A percentile compares a stretch with the other conserved stretches of the same genome.
phyloP scores from a whole-genome alignment of 1,140 invertebrate species.

The Nebria ingens region DNA sequence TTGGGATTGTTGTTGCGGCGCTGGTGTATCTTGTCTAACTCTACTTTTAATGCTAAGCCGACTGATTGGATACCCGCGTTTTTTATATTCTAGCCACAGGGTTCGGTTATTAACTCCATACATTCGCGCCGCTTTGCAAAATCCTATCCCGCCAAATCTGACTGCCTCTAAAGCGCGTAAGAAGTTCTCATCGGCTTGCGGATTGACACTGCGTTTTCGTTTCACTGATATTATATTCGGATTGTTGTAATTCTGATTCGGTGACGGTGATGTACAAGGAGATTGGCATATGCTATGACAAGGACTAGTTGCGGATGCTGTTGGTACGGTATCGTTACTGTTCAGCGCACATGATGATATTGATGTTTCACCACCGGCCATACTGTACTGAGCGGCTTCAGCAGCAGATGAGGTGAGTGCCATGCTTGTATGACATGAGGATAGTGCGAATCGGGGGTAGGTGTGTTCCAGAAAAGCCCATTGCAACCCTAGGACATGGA shows the following conservation, averaged over 20 bases:
- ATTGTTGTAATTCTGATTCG: slow-evolving; percentile 25
- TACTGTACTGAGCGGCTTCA: slow-evolving; percentile 21
- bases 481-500: slow-evolving; percentile 52
- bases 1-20: slow-evolving; percentile 34
- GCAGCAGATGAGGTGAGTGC: slow-evolving; percentile 36
- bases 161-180: slow-evolving; percentile 67
- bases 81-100: slow-evolving; percentile 74
- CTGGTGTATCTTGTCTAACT: slow-evolving; percentile 50
- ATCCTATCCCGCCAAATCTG: slow-evolving; percentile 68
- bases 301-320: slow-evolving; percentile 12
- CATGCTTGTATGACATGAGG: slow-evolving; percentile 45
- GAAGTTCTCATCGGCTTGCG: slow-evolving; percentile 69
- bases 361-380: not conserved
- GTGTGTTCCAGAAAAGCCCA: slow-evolving; percentile 59
- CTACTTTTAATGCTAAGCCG: slow-evolving; percentile 60
- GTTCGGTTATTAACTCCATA: slow-evolving; percentile 76
- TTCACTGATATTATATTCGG: slow-evolving; percentile 32
- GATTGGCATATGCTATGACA: slow-evolving; percentile 31
- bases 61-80: slow-evolving; percentile 66
- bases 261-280: slow-evolving; percentile 35
- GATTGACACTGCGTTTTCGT: slow-evolving; percentile 53
- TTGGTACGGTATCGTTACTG: not conserved
- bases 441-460: slow-evolving; percentile 48
- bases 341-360: slow-evolving; percentile 25
- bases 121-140: slow-evolving; percentile 70